These are phyloP conservation scores for Periphyllus acericola DNA, from an alignment of 2,888 invertebrate genomes.

Conservation along the genomic window DNA sequence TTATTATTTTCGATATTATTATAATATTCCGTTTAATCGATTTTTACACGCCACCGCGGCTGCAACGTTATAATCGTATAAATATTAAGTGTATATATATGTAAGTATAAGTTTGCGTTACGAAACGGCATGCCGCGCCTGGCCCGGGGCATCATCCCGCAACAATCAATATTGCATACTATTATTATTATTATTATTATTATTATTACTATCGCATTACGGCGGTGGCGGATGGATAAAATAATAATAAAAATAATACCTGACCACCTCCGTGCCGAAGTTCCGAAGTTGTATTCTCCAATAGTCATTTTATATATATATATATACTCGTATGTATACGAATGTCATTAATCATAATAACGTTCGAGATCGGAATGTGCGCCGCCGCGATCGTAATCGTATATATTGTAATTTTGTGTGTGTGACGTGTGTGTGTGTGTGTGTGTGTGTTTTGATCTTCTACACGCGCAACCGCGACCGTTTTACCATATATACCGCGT, in stretches of 20 bases:
- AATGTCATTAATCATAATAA: conserved; percentile 56
- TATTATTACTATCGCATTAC: conserved; percentile 36
- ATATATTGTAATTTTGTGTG: background rate
- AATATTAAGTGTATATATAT: background rate
- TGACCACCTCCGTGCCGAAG: conserved; percentile 23
- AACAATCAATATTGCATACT: conserved; percentile 40
- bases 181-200: conserved; percentile 45
- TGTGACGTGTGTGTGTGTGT: background rate
- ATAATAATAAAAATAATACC: conserved; percentile 42
- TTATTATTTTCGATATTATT: conserved; percentile 20
- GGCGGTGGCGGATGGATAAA: background rate
- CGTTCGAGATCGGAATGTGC: conserved; percentile 53
- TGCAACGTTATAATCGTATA: background rate
- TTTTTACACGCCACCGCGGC: conserved; percentile 30
- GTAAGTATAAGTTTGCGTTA: background rate
- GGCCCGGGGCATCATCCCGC: conserved; percentile 44
- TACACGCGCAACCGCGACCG: background rate
- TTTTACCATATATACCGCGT: conserved; percentile 18
- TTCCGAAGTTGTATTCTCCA: background rate
- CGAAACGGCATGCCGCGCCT: conserved; percentile 25
- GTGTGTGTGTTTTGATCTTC: conserved; percentile 40
- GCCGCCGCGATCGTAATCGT: conserved; percentile 37
- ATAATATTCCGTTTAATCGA: conserved; percentile 44
- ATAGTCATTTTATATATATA: background rate
- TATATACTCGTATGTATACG: background rate